These are phyloP conservation scores for Chymomyza fuscimana DNA, from an alignment of 2,888 invertebrate species.

Conservation along the genomic window DNA sequence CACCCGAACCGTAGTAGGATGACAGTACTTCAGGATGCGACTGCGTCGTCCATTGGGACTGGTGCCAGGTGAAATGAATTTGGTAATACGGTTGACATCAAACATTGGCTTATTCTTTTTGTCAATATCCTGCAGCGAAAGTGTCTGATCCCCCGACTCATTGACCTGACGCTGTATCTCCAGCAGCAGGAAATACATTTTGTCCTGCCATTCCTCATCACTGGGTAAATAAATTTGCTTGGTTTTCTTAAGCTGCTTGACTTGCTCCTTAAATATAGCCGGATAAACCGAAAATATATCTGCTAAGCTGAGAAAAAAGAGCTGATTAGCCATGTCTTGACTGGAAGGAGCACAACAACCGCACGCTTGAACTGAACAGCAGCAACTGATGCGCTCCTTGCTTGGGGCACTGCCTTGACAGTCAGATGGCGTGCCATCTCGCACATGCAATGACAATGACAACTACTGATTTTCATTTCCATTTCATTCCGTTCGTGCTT, in stretches of 20 bases:
- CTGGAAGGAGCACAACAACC: conserved; percentile 19
- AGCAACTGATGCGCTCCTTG: conserved; percentile 36
- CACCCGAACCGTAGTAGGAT: conserved; percentile 67
- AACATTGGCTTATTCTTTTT: conserved; percentile 72
- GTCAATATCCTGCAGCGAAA: conserved; percentile 65
- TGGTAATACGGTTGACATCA: conserved; percentile 64
- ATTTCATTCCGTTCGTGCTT: conserved; percentile 70
- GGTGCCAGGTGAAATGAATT: conserved; percentile 62
- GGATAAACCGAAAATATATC: conserved; percentile 85
- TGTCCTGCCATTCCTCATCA: conserved; percentile 82
- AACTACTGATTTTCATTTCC: conserved; percentile 59
- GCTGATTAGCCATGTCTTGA: conserved; percentile 72
- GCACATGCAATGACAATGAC: conserved; percentile 52
- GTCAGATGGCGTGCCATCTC: conserved; percentile 31
- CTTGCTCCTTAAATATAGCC: conserved; percentile 83
- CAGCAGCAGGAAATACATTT: conserved; percentile 82
- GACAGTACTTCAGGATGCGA: conserved; percentile 52
- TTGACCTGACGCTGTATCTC: conserved; percentile 81
- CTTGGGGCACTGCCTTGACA: conserved; percentile 10
- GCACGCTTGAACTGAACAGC: conserved; percentile 43
- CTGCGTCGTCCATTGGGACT: conserved; percentile 65
- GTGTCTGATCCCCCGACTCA: conserved; percentile 69
- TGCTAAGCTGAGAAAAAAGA: conserved; percentile 78
- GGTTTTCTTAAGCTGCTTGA: conserved; percentile 80
- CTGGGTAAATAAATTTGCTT: conserved; percentile 81